Conservation (phyloP, 2,113 vertebrate genomes). For the Dromas ardeola region DNA sequence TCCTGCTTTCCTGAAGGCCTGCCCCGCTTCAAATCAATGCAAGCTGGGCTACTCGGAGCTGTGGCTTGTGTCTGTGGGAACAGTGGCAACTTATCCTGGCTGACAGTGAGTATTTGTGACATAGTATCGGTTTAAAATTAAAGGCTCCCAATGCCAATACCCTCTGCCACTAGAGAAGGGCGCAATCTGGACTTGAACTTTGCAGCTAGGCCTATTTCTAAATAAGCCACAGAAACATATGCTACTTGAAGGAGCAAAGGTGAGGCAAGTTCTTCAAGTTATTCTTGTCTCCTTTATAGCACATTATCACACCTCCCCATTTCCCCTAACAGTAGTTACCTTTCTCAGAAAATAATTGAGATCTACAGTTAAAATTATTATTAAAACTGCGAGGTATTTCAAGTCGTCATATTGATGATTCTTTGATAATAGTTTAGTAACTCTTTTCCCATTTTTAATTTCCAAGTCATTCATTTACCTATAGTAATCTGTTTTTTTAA, state of each 20-base stretch:
- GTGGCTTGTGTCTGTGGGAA: fast-evolving
- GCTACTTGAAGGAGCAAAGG: not conserved
- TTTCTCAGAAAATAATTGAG: not conserved
- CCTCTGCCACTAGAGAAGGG: not conserved
- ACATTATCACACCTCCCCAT: not conserved
- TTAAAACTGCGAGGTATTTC: not conserved
- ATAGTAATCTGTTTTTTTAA: not conserved
- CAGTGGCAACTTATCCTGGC: not conserved
- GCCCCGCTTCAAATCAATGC: not conserved
- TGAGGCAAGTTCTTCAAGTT: not conserved
- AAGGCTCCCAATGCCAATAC: not conserved
- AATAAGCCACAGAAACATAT: not conserved
- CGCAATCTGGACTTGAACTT: not conserved
- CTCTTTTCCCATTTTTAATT: not conserved
- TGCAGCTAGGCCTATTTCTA: not conserved
- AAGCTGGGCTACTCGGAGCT: not conserved
- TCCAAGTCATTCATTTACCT: not conserved
- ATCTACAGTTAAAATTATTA: not conserved
- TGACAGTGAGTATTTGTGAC: not conserved
- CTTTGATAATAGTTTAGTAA: not conserved
- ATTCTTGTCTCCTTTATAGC: not conserved
- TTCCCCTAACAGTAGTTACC: not conserved
- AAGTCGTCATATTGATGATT: not conserved
- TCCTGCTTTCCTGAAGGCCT: not conserved
- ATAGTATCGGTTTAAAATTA: not conserved